Evolutionary conservation across 1,140 invertebrate species (phyloP), one percentile per base, ranked within the genome.

Genomic region (Bombus impatiens): DNA sequence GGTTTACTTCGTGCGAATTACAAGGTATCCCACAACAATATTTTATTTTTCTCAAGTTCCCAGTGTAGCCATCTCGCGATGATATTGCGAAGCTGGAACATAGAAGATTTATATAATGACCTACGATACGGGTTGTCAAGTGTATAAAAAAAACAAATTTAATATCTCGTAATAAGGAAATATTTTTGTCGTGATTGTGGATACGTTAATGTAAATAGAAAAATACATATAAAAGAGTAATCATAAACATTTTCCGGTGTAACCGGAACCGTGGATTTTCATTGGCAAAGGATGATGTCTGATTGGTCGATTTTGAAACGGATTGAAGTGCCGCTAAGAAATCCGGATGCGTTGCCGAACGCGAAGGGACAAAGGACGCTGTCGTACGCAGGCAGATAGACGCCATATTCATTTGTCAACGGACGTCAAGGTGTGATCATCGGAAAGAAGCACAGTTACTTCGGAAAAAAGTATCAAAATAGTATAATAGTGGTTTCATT

Each of bases 321-420:
- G 13, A 25, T 10, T 18, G 12, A 59, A 35, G 22, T 76, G 74
- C 81, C 62, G 42, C 62, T 37, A 28, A 35, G 57, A 47, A 71
- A 76, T 82, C 40, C 71, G 37, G 86, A 91, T 89, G 86, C 44
- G 40, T 91, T 84, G 57, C n/a, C n/a, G 88, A 91, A 91, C 88
- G 79, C 77, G 42, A 44, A 70, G 86, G 86, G 86, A 91, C 91
- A 91, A 92, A 91, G 91, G 91, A 92, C 91, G 91, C 91, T 88
- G 70, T 87, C 78, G 87, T 71, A 88, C 86, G 89, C 88, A 91
- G 57, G 83, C 86, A 89, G 80, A 87, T 78, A 44, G 91, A 92
- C 92, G 92, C 92, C 92, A 92, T 92, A 86, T 92, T 92, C 87
- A 91, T 90, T 92, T 91, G 91, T 92, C 90, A 92, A 92, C 92